These are phyloP conservation scores for Ethmia dodecea DNA, from an alignment of 2,888 invertebrate species.

Conservation along the genomic window DNA sequence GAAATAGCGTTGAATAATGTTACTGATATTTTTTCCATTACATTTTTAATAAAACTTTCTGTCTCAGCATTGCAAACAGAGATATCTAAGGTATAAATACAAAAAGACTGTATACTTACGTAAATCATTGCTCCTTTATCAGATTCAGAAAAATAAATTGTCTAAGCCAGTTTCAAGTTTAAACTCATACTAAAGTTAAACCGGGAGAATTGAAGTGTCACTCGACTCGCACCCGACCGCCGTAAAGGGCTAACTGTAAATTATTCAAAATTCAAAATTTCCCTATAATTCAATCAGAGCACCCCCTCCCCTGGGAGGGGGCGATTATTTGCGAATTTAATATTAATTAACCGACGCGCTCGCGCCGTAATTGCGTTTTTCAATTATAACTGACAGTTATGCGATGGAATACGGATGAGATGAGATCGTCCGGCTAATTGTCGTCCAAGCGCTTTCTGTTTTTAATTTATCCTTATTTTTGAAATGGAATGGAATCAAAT, in stretches of 20 bases:
- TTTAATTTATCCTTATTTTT: no score
- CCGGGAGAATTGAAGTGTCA: conserved; percentile 3
- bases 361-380: conserved; percentile 70
- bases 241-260: conserved; percentile 71
- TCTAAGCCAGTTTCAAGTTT: no score
- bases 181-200: conserved; percentile 1
- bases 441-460: conserved; percentile 35
- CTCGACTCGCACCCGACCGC: conserved; percentile 20
- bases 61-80: no score
- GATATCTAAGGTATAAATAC: no score
- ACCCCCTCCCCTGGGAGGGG: conserved; percentile 47
- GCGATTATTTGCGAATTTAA: conserved; percentile 77
- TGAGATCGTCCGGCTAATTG: conserved; percentile 56
- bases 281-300: conserved; percentile 72
- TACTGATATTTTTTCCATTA: no score
- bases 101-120: no score
- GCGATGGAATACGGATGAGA: conserved; percentile 64
- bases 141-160: no score
- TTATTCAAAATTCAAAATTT: conserved; percentile 76
- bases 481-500: no score
- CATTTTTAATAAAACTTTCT: no score
- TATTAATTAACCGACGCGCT: conserved; percentile 75
- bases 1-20: no score
- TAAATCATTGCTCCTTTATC: no score
- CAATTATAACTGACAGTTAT: conserved; percentile 75